phyloP scores from a whole-genome alignment of 2,113 vertebrate genomes.

The Cephalopholis sonnerati region DNA sequence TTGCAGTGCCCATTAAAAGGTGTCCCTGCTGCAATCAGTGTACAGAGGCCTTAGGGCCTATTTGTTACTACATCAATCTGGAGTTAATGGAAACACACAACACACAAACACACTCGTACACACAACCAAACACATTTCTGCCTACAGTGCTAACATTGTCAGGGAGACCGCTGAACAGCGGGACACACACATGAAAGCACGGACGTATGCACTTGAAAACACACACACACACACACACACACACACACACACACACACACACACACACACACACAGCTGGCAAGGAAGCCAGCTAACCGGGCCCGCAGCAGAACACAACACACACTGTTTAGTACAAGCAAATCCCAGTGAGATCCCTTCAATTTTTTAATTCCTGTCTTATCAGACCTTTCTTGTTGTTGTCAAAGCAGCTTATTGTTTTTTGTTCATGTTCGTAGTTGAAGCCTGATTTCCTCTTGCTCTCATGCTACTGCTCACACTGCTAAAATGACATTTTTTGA shows the following conservation, averaged over 20 bases:
- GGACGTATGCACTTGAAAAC: conserved; percentile 7
- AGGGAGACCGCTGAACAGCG: conserved; percentile 57
- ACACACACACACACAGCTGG: conserved; percentile 48
- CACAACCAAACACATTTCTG: conserved; percentile 48
- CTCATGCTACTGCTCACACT: neutral
- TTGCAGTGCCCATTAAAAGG: conserved; percentile 75
- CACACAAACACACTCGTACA: conserved; percentile 20
- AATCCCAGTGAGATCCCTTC: conserved; percentile 42
- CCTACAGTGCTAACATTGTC: conserved; percentile 62
- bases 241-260: conserved; percentile 16
- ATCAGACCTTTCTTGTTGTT: neutral
- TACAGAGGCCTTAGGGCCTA: conserved; percentile 70
- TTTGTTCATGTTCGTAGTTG: neutral
- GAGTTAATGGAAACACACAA: conserved; percentile 70
- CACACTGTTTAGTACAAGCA: conserved; percentile 33
- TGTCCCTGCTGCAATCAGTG: conserved; percentile 78
- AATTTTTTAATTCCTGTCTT: neutral
- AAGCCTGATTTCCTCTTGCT: neutral
- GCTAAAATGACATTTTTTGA: conserved; percentile 21
- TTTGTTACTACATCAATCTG: conserved; percentile 76
- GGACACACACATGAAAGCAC: conserved; percentile 24
- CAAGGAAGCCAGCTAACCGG: conserved; percentile 30
- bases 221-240: neutral
- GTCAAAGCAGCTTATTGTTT: neutral
- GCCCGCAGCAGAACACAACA: conserved; percentile 34